A percentile compares a stretch with the other conserved stretches of the same genome.
Conservation (phyloP, 1,140 invertebrate species). For the Ceratina australensis region DNA sequence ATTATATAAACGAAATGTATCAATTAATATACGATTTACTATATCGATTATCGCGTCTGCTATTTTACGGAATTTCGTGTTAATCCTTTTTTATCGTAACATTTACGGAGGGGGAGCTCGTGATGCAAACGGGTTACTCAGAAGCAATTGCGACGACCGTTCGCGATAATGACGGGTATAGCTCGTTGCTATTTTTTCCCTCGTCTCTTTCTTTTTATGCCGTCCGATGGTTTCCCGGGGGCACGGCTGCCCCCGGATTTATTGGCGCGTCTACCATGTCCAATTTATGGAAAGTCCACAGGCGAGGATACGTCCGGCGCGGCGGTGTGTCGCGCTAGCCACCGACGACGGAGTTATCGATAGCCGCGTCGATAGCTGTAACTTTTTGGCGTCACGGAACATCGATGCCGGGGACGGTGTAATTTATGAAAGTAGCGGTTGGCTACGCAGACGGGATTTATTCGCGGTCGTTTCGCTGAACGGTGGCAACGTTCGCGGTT, state of each 20-base stretch:
- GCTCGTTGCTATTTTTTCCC: neutral
- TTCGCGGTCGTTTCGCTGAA: constrained; percentile 15
- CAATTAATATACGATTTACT: too few relatives aligned
- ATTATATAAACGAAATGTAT: too few relatives aligned
- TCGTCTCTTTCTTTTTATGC: neutral
- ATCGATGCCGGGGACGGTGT: neutral
- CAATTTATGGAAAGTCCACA: constrained; percentile 36
- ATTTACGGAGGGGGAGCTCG: too few relatives aligned
- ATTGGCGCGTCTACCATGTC: neutral
- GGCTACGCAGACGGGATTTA: neutral
- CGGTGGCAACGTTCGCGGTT: constrained; percentile 15
- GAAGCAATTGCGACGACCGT: constrained; percentile 47
- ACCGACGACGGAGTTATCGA: constrained; percentile 1
- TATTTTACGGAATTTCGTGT: too few relatives aligned
- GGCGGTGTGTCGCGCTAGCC: neutral
- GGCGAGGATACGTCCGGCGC: neutral
- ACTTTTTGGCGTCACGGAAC: constrained; percentile 27
- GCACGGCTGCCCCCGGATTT: constrained; percentile 4
- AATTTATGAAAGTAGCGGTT: constrained; percentile 37
- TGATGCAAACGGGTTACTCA: constrained; percentile 30
- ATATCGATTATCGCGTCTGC: too few relatives aligned
- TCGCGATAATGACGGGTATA: constrained; percentile 53
- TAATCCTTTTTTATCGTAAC: too few relatives aligned
- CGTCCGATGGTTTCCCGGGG: neutral
- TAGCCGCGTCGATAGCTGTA: constrained; percentile 5